Conservation (phyloP, 2,113 vertebrate species). For the Corvus moneduloides region DNA sequence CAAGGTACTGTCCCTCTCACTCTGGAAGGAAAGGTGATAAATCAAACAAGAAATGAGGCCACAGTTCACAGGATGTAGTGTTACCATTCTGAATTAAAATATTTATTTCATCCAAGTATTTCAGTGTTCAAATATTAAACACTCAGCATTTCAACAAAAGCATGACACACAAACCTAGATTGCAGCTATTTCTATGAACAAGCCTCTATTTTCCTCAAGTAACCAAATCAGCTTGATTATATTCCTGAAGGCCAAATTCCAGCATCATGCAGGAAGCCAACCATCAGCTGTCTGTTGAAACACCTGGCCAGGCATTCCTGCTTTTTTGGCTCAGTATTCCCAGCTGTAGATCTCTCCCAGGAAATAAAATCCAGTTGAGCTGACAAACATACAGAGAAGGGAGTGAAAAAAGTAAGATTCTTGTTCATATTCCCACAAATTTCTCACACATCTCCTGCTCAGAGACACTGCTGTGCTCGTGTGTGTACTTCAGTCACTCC, state of each 20-base stretch:
- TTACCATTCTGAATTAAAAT: neutral
- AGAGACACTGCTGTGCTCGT: neutral
- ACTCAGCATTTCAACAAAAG: neutral
- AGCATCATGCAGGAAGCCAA: neutral
- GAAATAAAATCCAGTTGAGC: neutral
- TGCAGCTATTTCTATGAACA: neutral
- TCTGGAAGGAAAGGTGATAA: neutral
- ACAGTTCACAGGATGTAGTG: neutral
- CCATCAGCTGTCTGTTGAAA: neutral
- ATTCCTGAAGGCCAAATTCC: neutral
- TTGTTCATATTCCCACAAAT: neutral
- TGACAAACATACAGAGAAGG: neutral
- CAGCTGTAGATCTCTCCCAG: neutral
- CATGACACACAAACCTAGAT: neutral
- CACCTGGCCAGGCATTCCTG: neutral
- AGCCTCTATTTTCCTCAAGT: neutral
- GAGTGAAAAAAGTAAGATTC: neutral
- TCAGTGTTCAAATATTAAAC: neutral
- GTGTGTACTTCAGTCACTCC: constrained; percentile 16
- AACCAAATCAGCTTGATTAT: neutral
- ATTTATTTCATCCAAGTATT: neutral
- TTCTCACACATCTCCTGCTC: neutral
- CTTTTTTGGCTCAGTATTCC: neutral
- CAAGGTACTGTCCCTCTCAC: neutral
- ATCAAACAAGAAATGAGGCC: neutral